Percentiles rank a stretch among this genome's conserved stretches.
Conservation (phyloP, 2,113 vertebrate species). For the Toxostoma redivivum region DNA sequence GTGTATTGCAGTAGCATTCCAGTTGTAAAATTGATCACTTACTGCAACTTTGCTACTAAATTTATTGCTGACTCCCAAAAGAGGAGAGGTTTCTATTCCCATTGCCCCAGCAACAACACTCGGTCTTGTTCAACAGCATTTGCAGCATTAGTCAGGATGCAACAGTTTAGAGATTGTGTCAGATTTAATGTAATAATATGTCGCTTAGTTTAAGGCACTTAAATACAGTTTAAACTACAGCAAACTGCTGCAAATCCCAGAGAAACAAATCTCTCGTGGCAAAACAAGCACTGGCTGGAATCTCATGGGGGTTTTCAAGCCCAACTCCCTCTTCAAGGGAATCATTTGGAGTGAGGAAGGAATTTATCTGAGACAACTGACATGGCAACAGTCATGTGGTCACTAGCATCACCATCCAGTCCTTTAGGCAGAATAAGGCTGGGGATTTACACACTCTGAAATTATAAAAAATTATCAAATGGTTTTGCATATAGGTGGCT, state of each 20-base stretch:
- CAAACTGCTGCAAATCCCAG: background rate
- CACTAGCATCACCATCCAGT: background rate
- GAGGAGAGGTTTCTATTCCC: background rate
- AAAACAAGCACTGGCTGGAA: background rate
- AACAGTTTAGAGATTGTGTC: background rate
- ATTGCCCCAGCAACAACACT: background rate
- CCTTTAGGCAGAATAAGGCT: background rate
- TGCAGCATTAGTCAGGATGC: background rate
- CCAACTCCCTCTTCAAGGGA: background rate
- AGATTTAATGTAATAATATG: background rate
- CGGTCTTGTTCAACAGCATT: background rate
- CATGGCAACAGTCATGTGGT: background rate
- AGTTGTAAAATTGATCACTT: background rate
- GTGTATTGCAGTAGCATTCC: background rate
- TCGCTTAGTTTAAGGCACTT: background rate
- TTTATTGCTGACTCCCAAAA: background rate
- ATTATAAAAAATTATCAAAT: background rate
- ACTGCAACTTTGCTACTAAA: background rate
- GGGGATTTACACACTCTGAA: background rate
- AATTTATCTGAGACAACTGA: background rate
- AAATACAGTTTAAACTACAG: background rate
- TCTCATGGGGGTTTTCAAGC: background rate
- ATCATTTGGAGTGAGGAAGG: rapidly evolving
- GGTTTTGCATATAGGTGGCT: background rate
- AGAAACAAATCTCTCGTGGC: background rate